Base-by-base conservation (phyloP, 1,140 invertebrate species). In the Drosophila ohnishii region DNA sequence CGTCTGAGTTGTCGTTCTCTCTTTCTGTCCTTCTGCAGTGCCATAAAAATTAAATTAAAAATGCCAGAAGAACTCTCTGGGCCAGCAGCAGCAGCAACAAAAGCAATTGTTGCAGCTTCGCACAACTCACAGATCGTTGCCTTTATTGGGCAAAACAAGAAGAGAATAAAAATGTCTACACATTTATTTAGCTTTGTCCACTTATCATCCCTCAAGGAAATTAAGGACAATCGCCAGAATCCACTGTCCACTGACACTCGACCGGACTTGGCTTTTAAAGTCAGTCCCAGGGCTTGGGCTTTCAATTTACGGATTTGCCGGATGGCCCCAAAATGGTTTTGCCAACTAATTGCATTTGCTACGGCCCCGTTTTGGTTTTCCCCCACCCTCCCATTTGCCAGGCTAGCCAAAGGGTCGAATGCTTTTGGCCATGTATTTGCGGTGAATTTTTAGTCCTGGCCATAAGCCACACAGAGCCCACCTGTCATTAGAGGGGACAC, bases 11-110 rank as follows among this genome's bases (percentile, higher is more conserved):
- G 78, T 78, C 60, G 22, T 7, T 60, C 34, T 30, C 16, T 11
- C 25, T 35, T 16, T 30, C 22, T 34, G 1, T 34, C 34, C 37
- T n/a, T 14, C 39, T 28, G 45, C 56, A 72, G 37, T 71, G 44
- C 51, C 53, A 71, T 71, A 72, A 72, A 86, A 85, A 81, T 86
- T 61, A 85, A 85, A 85, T 85, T 85, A 85, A 85, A 86, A 86
- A 86, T 83, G 71, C 84, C 84, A 87, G 57, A 64, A 57, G 40
- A 55, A 40, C 11, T 72, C 58, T 50, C 34, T 39, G 35, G 59
- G 40, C 50, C 57, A 67, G 28, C 47, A 35, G 60, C 32, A 53
- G 47, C 42, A 64, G 22, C 50, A 11, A 6, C 5, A 11, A 14
- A 8, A 32, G 60, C 70, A 78, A 72, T 72, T 78, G 65, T 73